These are phyloP conservation scores for Chlorodrepanis virens DNA, from an alignment of 2,113 vertebrate species.

Conservation along the genomic window DNA sequence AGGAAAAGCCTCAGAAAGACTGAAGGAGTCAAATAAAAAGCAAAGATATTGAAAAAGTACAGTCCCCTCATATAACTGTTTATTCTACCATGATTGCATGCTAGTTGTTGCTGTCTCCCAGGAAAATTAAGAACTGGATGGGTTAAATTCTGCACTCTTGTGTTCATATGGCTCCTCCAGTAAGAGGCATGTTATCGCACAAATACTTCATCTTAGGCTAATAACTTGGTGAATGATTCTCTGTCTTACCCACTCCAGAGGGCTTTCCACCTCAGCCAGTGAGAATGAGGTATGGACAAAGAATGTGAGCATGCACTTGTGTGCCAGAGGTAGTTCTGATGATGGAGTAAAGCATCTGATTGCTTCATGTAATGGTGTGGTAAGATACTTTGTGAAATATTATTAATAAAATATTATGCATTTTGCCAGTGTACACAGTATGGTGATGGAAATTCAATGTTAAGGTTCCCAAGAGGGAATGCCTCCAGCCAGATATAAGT, in stretches of 20 bases:
- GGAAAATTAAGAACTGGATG: neutral
- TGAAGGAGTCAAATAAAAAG: neutral
- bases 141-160: neutral
- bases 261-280: neutral
- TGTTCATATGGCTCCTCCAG: neutral
- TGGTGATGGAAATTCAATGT: neutral
- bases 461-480: neutral
- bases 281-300: neutral
- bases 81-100: neutral
- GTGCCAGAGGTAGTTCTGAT: neutral
- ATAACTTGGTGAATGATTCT: neutral
- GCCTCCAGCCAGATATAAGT: neutral
- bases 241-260: neutral
- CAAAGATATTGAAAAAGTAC: neutral
- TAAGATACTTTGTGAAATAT: neutral
- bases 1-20: neutral
- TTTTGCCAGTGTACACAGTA: neutral
- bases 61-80: neutral
- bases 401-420: neutral
- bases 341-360: neutral
- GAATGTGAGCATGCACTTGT: accelerated
- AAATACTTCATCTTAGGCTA: neutral
- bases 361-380: neutral
- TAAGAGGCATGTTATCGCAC: neutral
- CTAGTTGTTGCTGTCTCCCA: neutral